Evolutionary conservation across 2,888 invertebrate species (phyloP), one percentile per base, ranked within the genome.

Genomic region (Drosophila neotestacea): DNA sequence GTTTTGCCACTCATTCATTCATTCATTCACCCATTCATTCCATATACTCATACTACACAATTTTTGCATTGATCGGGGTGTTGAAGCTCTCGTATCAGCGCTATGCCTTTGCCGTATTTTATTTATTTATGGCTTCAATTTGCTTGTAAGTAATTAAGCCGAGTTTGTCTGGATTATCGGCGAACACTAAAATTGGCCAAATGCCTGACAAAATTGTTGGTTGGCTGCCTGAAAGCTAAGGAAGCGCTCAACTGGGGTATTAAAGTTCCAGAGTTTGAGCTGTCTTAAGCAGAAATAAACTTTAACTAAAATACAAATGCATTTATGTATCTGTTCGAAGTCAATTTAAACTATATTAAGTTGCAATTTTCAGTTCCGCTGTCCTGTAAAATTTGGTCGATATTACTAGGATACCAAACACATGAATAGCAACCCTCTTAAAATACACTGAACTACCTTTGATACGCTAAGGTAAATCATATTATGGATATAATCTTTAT

Each of bases 61-160:
- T 63, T 69, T 69, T 55, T 52, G 3, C 48, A 58, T 72, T 61
- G 28, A 70, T 54, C 54, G 27, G 65, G 52, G 63, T 66, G 87
- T 38, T 70, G 73, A 85, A 84, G 75, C 73, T 77, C 62, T 58
- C 64, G 58, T 68, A 74, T 84, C 77, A 77, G 65, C 82, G 66
- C 47, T 50, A 44, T 9, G 54, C 62, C 41, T 47, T 60, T 46
- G 56, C n/a, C 46, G 55, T 30, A 64, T 79, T 82, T 84, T 85
- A 88, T 83, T 80, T 83, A 83, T 84, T 85, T 87, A 84, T 82
- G 83, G 77, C 70, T 79, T 88, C 88, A 85, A 88, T 87, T 84
- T 85, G 71, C 85, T 79, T 79, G 80, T 77, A 75, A 88, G 80
- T 85, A 84, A 84, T 84, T 84, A 84, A 84, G 83, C 88, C 70